phyloP scores from a whole-genome alignment of 64 coral and sea anemone species.

The Anthopleura sola region DNA sequence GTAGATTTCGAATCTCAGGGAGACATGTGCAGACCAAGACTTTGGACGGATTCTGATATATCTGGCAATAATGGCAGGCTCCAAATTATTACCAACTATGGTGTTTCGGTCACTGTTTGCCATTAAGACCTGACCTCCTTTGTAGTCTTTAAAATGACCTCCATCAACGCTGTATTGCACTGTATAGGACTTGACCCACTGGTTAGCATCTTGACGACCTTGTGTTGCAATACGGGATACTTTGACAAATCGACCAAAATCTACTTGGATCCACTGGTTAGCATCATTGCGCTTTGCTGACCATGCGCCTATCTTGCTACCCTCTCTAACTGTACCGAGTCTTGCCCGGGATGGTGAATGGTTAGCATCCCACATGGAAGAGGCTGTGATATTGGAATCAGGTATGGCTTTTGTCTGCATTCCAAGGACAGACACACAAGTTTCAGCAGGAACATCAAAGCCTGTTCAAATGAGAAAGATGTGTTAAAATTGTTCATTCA shows the following conservation, averaged over 20 bases:
- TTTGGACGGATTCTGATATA: constrained; percentile 25
- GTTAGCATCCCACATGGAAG: constrained; percentile 27
- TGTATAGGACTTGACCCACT: constrained; percentile 39
- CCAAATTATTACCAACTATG: constrained; percentile 21
- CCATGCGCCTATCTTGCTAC: neutral
- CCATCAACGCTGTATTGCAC: constrained; percentile 36
- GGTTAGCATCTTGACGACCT: constrained; percentile 45
- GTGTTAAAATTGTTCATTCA: too few species aligned
- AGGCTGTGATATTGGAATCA: constrained; percentile 29
- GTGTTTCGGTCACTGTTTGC: constrained; percentile 30
- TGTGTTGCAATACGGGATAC: constrained; percentile 19
- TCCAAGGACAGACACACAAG: too few species aligned
- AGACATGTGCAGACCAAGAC: constrained; percentile 36
- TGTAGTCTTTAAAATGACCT: constrained; percentile 30
- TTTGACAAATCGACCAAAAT: constrained; percentile 27
- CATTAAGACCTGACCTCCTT: neutral
- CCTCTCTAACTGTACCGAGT: neutral
- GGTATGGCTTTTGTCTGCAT: constrained; percentile 12
- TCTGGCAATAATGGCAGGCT: constrained; percentile 36
- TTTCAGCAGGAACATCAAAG: too few species aligned
- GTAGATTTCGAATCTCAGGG: constrained; percentile 41
- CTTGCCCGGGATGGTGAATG: constrained; percentile 27
- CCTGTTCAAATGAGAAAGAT: too few species aligned
- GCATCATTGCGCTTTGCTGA: neutral
- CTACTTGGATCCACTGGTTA: constrained; percentile 31